Conservation (phyloP, 1,140 invertebrate genomes). For the Atta texana region DNA sequence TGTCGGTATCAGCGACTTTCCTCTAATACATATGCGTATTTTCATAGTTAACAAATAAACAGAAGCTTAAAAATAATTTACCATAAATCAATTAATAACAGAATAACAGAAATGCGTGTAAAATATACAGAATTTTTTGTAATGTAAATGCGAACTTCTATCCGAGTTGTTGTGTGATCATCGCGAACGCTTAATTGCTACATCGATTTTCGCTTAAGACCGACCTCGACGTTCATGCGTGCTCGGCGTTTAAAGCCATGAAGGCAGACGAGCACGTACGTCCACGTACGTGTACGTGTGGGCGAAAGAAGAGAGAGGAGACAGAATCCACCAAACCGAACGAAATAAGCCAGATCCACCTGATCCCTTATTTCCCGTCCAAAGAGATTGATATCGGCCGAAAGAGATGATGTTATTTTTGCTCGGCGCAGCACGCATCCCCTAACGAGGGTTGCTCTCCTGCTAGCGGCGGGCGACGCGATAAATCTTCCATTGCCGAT, state of each 20-base stretch:
- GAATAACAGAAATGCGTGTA: not conserved
- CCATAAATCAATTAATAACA: not conserved
- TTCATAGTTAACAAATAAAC: not conserved
- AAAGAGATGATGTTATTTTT: conserved; percentile 62
- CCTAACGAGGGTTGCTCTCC: conserved; percentile 35
- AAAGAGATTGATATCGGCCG: conserved; percentile 66
- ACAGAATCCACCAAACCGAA: conserved; percentile 31
- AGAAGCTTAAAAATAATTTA: not conserved
- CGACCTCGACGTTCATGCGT: conserved; percentile 48
- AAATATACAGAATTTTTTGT: not conserved
- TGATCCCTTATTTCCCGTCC: conserved; percentile 64
- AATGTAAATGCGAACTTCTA: not conserved
- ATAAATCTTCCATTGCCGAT: conserved; percentile 65
- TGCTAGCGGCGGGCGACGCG: conserved; percentile 30
- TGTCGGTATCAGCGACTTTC: too few relatives aligned
- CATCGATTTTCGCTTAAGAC: conserved; percentile 61
- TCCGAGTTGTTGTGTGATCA: not conserved
- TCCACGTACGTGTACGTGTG: not conserved
- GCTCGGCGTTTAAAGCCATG: conserved; percentile 14
- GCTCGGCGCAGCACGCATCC: conserved; percentile 2
- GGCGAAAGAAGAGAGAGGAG: not conserved
- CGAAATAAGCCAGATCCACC: conserved; percentile 67
- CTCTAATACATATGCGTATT: not conserved
- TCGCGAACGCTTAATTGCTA: conserved; percentile 62
- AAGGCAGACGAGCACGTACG: conserved; percentile 56